Evolutionary conservation across 2,888 invertebrate genomes (phyloP).

Genomic region (Epinotia nisella): DNA sequence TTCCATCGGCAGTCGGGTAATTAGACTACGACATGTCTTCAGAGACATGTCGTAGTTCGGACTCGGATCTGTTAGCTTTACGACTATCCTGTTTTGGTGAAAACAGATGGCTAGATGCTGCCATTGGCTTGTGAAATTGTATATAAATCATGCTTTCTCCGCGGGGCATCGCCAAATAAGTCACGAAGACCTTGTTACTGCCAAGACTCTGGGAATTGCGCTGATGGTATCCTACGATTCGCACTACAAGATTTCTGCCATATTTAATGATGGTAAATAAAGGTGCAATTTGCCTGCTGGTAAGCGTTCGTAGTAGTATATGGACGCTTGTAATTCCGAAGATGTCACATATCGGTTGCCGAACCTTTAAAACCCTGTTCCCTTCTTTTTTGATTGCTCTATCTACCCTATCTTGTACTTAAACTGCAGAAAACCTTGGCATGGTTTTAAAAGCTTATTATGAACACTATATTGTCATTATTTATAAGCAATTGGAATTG

Average conservation of each 20-base stretch:
- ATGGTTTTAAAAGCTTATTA: no score
- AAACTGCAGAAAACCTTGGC: no score
- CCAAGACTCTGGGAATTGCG: conserved; percentile 23
- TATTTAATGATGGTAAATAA: not conserved
- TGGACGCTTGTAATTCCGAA: not conserved
- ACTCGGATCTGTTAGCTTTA: not conserved
- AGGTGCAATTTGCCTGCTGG: no score
- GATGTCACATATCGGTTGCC: no score
- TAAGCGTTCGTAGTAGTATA: not conserved
- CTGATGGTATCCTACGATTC: conserved; percentile 7
- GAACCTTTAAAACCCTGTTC: no score
- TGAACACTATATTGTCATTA: no score
- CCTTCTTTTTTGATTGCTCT: no score
- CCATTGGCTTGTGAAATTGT: conserved; percentile 2
- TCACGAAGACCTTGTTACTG: conserved; percentile 34
- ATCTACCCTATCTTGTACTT: no score
- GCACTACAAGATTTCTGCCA: not conserved
- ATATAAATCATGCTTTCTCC: conserved; percentile 33
- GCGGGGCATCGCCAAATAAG: conserved; percentile 29
- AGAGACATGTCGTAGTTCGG: no score
- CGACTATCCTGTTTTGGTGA: conserved; percentile 4
- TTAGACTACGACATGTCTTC: not conserved
- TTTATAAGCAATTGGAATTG: no score
- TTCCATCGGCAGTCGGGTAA: no score
- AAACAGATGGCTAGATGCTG: conserved; percentile 9